Base-by-base conservation (phyloP, 2,797 vertebrate species). In the Micropoecilia bifurca region DNA sequence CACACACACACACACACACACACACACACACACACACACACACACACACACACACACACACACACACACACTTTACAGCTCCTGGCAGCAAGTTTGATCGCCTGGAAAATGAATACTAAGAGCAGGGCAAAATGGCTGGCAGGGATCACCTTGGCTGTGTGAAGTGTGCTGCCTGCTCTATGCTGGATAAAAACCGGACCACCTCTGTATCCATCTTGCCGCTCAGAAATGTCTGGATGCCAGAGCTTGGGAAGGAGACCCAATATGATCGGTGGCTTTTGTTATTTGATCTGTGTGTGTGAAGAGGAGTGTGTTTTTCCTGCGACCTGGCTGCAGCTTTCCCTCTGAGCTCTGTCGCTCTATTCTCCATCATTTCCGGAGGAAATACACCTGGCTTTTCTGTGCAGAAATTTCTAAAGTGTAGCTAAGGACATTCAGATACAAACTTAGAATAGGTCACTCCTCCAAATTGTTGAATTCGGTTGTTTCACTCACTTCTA, bases 51-150 rank as follows among this genome's bases (percentile, higher is more conserved):
- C 53, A 9, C 53, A 4, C n/a, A 0, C 55, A 30, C n/a, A 6
- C 57, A 6, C 28, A 63, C 47, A 50, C 69, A 57, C 86, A 48
- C 78, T 36, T 71, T 72, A 71, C 76, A 87, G 87, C 90, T 88
- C 78, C 78, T 92, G 93, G 92, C 90, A 89, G 90, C 12, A 25
- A 86, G 90, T 93, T 93, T 91, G 90, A 94, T 94, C 87, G 82
- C 85, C 91, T 92, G 92, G 92, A 94, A 94, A 94, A 94, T 94
- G 89, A 95, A 92, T 92, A 87, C 88, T 93, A 93, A 95, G 93
- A 81, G 88, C 89, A 85, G 90, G 88, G 90, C 87, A 93, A 92
- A 93, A 93, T 92, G 92, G 92, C 90, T 92, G 92, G 91, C 92
- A 92, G 89, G 85, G 89, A 92, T 94, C 91, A 95, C 91, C 91